Evolutionary conservation across 2,113 vertebrate genomes (phyloP).

Genomic region (Poeciliopsis turrubarensis): DNA sequence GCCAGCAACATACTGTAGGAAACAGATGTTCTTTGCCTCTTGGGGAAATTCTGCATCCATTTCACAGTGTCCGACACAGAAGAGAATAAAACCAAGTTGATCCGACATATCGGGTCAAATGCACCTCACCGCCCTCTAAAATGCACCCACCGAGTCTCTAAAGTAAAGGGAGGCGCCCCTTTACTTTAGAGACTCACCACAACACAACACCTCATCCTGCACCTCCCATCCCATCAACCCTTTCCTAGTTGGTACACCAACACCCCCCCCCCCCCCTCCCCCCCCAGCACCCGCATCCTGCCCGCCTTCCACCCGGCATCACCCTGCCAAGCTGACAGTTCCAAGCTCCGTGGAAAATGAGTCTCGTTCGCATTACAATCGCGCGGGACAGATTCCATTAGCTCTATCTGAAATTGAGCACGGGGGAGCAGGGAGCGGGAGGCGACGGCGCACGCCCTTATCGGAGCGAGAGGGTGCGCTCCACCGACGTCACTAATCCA

Average conservation of each 20-base stretch:
- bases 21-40: background rate
- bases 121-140: no score
- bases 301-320: slow-evolving; percentile 14
- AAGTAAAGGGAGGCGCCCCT: no score
- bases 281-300: background rate
- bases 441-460: slow-evolving; percentile 85
- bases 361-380: slow-evolving; percentile 99
- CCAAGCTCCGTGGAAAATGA: slow-evolving; percentile 99
- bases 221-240: slow-evolving; percentile 52
- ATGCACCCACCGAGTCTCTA: no score
- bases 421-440: slow-evolving; percentile 69
- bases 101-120: background rate
- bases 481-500: slow-evolving; percentile 95
- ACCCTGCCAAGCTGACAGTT: slow-evolving; percentile 93
- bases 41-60: background rate
- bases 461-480: slow-evolving; percentile 86
- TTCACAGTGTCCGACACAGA: background rate
- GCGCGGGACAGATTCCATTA: slow-evolving; percentile 99
- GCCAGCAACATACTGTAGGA: no score
- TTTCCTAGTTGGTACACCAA: slow-evolving; percentile 19
- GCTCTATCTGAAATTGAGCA: slow-evolving; percentile 99
- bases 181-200: background rate
- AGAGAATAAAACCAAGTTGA: background rate
- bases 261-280: slow-evolving; percentile 7
- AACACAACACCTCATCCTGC: slow-evolving; percentile 51